Conservation (phyloP, 2,888 invertebrate genomes). For the Zygothrica quintamaculata region DNA sequence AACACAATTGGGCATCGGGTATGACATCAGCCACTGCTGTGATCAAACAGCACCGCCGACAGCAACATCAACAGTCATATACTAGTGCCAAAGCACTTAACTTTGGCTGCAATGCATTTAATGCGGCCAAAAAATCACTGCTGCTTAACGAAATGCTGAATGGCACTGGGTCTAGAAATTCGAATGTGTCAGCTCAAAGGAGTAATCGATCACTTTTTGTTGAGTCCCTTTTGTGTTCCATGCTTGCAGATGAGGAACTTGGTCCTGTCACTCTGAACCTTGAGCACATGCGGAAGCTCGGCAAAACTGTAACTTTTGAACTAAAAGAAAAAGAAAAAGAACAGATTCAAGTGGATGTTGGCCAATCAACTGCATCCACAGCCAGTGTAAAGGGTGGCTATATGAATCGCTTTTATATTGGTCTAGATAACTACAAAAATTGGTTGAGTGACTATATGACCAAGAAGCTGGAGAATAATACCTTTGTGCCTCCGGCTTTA, state of each 20-base stretch:
- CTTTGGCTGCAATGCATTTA: too few relatives aligned
- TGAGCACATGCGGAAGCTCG: too few relatives aligned
- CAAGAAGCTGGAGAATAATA: constrained; percentile 1
- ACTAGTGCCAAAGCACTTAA: too few relatives aligned
- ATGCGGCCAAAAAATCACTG: too few relatives aligned
- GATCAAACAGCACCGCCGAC: background rate
- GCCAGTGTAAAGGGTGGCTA: background rate
- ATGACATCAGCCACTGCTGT: too few relatives aligned
- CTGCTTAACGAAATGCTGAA: too few relatives aligned
- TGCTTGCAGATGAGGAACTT: constrained; percentile 51
- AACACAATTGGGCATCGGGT: too few relatives aligned
- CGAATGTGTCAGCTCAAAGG: too few relatives aligned
- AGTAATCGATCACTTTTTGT: constrained; percentile 19
- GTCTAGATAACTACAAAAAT: constrained; percentile 35
- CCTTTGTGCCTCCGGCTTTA: background rate
- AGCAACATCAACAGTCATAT: background rate
- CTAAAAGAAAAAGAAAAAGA: too few relatives aligned
- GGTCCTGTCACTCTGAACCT: background rate
- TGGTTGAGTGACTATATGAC: constrained; percentile 24
- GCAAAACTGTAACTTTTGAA: too few relatives aligned
- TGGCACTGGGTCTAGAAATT: too few relatives aligned
- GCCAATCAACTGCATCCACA: background rate
- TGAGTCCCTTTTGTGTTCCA: constrained; percentile 55
- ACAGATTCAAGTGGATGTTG: background rate
- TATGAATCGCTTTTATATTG: constrained; percentile 38